phyloP scores from a whole-genome alignment of 1,140 invertebrate genomes.

The Chrysopa pallens region DNA sequence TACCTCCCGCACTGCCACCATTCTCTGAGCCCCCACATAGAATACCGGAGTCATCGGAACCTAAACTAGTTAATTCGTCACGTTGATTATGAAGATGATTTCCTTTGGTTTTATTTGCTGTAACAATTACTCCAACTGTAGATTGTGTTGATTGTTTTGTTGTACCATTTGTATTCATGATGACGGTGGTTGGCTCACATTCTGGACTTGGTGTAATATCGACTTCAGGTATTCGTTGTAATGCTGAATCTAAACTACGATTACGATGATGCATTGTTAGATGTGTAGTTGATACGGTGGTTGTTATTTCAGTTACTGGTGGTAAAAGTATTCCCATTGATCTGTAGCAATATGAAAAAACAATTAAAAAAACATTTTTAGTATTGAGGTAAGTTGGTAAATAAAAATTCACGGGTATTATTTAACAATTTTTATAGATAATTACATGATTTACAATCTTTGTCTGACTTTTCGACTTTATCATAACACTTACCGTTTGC shows the following conservation, averaged over 20 bases:
- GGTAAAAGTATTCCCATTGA: slow-evolving; percentile 60
- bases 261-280: slow-evolving; percentile 66
- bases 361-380: slow-evolving; percentile 1
- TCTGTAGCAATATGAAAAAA: slow-evolving; percentile 25
- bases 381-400: neutral
- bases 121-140: no score
- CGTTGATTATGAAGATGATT: slow-evolving; percentile 22
- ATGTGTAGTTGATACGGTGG: slow-evolving; percentile 25
- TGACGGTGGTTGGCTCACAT: slow-evolving; percentile 33
- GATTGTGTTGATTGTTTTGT: slow-evolving; percentile 3
- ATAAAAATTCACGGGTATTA: neutral
- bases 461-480: no score
- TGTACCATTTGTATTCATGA: slow-evolving; percentile 4
- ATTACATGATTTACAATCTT: no score
- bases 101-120: slow-evolving; percentile 9
- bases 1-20: slow-evolving; percentile 25
- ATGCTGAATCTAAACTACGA: slow-evolving; percentile 69
- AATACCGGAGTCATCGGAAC: slow-evolving; percentile 73
- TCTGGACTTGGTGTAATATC: slow-evolving; percentile 64
- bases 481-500: no score
- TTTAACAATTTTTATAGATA: no score
- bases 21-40: slow-evolving; percentile 47
- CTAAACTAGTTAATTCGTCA: slow-evolving; percentile 53
- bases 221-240: slow-evolving; percentile 71
- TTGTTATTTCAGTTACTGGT: slow-evolving; percentile 42